A percentile compares a stretch with the other conserved stretches of the same genome.
phyloP scores from a whole-genome alignment of 2,113 vertebrate genomes.

The Amphiprion percula region DNA sequence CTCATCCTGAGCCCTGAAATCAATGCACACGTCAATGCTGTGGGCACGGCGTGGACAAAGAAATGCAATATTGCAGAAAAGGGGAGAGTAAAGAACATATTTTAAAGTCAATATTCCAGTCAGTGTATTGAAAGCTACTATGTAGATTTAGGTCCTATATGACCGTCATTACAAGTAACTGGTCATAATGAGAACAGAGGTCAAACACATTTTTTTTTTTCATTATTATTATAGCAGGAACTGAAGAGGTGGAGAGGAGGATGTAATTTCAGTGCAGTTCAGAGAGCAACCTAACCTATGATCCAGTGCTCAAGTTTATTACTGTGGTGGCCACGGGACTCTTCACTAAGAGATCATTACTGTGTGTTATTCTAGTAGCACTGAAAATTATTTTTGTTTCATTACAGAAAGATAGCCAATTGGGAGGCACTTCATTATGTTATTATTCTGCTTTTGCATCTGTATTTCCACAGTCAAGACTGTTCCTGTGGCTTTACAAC shows the following conservation, averaged over 20 bases:
- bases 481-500: constrained; percentile 25
- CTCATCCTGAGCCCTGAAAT: constrained; percentile 16
- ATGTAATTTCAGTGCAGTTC: constrained; percentile 53
- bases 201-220: constrained; percentile 34
- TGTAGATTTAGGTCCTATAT: constrained; percentile 8
- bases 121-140: neutral
- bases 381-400: constrained; percentile 45
- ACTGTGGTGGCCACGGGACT: constrained; percentile 30
- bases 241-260: constrained; percentile 27
- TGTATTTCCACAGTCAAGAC: constrained; percentile 18
- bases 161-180: constrained; percentile 10
- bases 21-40: constrained; percentile 23
- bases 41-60: neutral
- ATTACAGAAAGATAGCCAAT: constrained; percentile 6
- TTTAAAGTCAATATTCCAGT: constrained; percentile 8
- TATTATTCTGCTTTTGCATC: constrained; percentile 36
- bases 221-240: constrained; percentile 13
- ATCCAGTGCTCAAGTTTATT: constrained; percentile 49
- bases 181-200: constrained; percentile 35
- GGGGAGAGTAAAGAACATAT: constrained; percentile 3
- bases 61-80: constrained; percentile 13
- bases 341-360: constrained; percentile 37
- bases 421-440: constrained; percentile 33
- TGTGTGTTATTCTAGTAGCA: constrained; percentile 21
- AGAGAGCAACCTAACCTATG: constrained; percentile 45